phyloP scores from a whole-genome alignment of 2,113 vertebrate genomes.

The Cariama cristata region DNA sequence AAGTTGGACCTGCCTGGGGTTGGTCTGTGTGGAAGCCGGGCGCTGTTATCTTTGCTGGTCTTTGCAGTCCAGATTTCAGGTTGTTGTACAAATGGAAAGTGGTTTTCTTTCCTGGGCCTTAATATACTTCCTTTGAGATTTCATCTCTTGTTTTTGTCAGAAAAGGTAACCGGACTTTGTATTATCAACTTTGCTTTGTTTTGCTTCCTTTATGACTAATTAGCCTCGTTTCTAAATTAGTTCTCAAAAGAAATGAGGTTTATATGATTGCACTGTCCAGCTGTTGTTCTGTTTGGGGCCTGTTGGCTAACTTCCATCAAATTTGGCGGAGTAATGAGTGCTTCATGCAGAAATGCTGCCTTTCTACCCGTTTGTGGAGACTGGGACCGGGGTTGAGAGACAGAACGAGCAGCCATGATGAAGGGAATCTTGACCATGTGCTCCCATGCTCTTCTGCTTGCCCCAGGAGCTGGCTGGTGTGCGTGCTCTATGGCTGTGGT shows the following conservation, averaged over 20 bases:
- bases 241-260: neutral
- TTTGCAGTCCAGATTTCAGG: neutral
- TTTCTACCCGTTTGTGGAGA: neutral
- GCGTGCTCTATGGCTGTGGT: neutral
- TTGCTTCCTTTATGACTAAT: slow-evolving; percentile 6
- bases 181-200: slow-evolving; percentile 9
- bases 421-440: neutral
- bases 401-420: neutral
- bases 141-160: neutral
- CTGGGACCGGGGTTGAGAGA: neutral
- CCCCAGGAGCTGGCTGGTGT: neutral
- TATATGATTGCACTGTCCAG: neutral
- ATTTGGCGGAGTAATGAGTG: neutral
- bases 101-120: neutral
- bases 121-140: neutral
- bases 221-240: neutral
- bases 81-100: neutral
- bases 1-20: neutral
- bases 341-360: neutral
- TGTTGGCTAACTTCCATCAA: neutral
- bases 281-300: neutral
- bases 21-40: neutral
- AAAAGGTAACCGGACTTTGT: neutral
- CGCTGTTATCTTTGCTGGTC: neutral
- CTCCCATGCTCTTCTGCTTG: neutral